Percentiles rank a stretch among this genome's conserved stretches.
These are phyloP conservation scores for Glossophaga mutica DNA, from an alignment of 2,797 vertebrate genomes.

Conservation along the genomic window DNA sequence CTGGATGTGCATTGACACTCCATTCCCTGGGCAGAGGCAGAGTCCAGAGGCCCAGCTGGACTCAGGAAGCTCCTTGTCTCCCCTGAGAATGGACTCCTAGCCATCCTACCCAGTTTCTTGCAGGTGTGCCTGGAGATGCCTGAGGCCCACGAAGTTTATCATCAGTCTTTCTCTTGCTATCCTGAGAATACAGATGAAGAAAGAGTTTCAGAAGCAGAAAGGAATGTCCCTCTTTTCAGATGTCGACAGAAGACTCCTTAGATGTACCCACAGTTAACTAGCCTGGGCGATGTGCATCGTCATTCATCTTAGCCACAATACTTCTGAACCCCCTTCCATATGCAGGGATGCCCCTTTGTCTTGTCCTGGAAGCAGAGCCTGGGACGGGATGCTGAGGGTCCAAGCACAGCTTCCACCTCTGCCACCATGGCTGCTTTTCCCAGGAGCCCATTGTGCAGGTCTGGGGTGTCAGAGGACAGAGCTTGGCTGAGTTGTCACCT, in stretches of 20 bases:
- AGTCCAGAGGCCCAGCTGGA: background rate
- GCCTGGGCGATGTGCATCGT: background rate
- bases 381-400: background rate
- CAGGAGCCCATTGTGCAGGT: background rate
- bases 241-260: background rate
- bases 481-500: background rate
- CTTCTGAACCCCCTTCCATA: background rate
- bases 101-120: background rate
- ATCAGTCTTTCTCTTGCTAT: background rate
- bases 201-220: background rate
- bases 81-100: background rate
- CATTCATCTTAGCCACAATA: background rate
- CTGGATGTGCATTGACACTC: background rate
- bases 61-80: background rate
- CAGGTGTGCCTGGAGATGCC: background rate
- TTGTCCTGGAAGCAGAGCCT: background rate
- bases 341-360: background rate
- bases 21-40: background rate
- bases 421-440: background rate
- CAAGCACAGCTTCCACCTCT: background rate
- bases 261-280: background rate
- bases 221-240: background rate
- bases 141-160: background rate
- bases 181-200: background rate
- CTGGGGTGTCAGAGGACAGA: background rate